Conservation (phyloP, 2,888 invertebrate genomes). For the Metopia argyrocephala region DNA sequence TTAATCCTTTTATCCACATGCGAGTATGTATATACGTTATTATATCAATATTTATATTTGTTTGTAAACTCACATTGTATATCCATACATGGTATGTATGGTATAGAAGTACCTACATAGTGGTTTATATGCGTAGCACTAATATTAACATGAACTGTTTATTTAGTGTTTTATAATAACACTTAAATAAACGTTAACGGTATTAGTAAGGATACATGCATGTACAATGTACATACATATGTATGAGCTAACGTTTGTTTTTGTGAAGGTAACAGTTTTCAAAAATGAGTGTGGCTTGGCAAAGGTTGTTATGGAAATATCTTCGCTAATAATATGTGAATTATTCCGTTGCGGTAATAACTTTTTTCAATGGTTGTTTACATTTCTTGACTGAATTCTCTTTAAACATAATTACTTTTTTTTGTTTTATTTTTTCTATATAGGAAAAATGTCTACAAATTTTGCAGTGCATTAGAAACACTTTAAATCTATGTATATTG, state of each 20-base stretch:
- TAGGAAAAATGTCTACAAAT: too few relatives aligned
- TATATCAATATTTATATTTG: too few relatives aligned
- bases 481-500: too few relatives aligned
- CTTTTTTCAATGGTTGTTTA: constrained; percentile 35
- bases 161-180: constrained; percentile 47
- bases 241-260: too few relatives aligned
- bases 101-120: too few relatives aligned
- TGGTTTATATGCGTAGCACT: neutral
- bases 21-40: too few relatives aligned
- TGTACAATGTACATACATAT: neutral
- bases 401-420: neutral
- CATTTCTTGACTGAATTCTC: neutral
- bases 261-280: neutral
- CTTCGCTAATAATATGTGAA: constrained; percentile 1
- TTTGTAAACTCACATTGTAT: too few relatives aligned
- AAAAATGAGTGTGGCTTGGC: neutral
- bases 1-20: too few relatives aligned
- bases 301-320: constrained; percentile 39
- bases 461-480: too few relatives aligned
- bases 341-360: constrained; percentile 32
- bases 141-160: constrained; percentile 50
- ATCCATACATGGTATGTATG: neutral
- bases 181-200: constrained; percentile 25
- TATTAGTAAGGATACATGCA: neutral
- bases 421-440: too few relatives aligned